Base-by-base conservation (phyloP, 2,888 invertebrate genomes). In the Polydrusus tereticollis region DNA sequence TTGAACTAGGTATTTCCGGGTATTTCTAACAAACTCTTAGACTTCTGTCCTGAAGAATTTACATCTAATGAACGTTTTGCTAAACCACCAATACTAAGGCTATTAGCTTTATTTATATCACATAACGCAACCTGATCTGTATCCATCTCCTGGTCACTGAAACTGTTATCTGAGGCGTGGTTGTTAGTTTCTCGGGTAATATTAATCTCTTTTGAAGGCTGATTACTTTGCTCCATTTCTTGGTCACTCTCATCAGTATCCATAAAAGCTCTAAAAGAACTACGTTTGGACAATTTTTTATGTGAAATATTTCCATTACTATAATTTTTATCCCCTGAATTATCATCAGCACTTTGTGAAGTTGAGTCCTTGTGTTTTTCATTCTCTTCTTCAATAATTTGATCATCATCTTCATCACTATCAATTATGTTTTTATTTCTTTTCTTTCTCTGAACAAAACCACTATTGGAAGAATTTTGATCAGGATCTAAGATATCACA, bases 361-460 rank as follows among this genome's bases (percentile, higher is more conserved):
- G 14, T 14, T 14, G 2, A 7, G 3, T 14, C 14, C 1, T 14
- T 41, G 20, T 47, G 45, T 21, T 47, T 3, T 7, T 47, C 5
- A 21, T 10, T 10, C 10, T 21, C 12, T 1, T 21, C 45, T 2
- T 47, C 7, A 47, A 6, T 12, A 20, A 10, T 10, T 47, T 10
- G 21, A 8, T 47, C 45, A 47, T 60, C 33, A 58, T n/a, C 18
- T 58, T 64, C 67, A 68, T 63, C 71, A 58, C 50, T 55, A 60
- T 70, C 16, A 8, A 58, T 26, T 18, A 21, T 21, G 12, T 26
- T 20, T 47, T 45, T 52, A 65, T 59, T 33, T 10, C 16, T 36
- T 67, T 18, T 43, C 36, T 21, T 58, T 65, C 59, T 29, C 2
- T 10, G n/a, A 57, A 47, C 10, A 14, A 20, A 10, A 10, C 12